Conservation (phyloP, 2,888 invertebrate species). For the Nipponacmea schrenckii region DNA sequence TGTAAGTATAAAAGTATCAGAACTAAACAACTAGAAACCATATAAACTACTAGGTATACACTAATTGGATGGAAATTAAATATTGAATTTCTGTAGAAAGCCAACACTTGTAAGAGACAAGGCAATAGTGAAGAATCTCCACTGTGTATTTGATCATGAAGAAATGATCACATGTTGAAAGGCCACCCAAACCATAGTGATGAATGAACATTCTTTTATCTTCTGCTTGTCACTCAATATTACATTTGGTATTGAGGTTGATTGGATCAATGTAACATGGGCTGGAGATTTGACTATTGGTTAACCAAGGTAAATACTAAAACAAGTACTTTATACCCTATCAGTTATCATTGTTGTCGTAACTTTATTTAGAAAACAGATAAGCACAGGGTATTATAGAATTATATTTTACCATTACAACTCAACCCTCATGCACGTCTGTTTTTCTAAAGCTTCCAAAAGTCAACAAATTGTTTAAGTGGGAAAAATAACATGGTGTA, state of each 20-base stretch:
- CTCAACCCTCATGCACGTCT: not conserved
- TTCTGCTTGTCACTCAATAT: not conserved
- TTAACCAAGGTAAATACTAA: not conserved
- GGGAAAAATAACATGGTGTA: too few relatives aligned
- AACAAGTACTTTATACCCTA: not conserved
- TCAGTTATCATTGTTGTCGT: not conserved
- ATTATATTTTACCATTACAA: not conserved
- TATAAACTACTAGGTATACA: not conserved
- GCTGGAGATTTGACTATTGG: not conserved
- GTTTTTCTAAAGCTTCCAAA: not conserved
- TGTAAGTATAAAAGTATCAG: too few relatives aligned
- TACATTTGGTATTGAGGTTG: not conserved
- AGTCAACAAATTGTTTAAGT: slow-evolving; percentile 1
- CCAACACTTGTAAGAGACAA: not conserved
- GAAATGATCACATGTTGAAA: not conserved
- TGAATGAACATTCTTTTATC: slow-evolving; percentile 8
- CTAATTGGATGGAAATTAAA: slow-evolving; percentile 9
- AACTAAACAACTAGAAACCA: too few relatives aligned
- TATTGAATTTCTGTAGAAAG: slow-evolving; percentile 4
- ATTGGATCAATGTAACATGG: slow-evolving; percentile 2
- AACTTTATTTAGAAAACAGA: not conserved
- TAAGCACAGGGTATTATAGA: not conserved
- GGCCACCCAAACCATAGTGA: slow-evolving; percentile 1
- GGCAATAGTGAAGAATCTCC: not conserved
- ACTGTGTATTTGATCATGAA: not conserved